Conservation (phyloP, 1,140 invertebrate species). For the Ganaspis sp. region DNA sequence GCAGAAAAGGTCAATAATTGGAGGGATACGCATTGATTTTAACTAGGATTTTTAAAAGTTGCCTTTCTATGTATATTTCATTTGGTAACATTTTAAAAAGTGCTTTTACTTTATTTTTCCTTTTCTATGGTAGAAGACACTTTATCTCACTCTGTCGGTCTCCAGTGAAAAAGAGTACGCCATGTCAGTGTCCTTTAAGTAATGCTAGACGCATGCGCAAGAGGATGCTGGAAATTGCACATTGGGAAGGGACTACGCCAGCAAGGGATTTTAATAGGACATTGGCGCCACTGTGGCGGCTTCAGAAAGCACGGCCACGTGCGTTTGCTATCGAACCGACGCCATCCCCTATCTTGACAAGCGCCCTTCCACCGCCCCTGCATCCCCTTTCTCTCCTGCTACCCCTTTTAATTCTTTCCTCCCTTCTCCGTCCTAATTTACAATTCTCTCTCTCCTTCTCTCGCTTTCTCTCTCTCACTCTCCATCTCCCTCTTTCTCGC, state of each 20-base stretch:
- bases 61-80: too few relatives aligned
- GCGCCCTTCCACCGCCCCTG: constrained; percentile 49
- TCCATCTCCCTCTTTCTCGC: constrained; percentile 34
- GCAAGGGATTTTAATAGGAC: constrained; percentile 66
- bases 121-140: too few relatives aligned
- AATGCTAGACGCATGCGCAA: constrained; percentile 66
- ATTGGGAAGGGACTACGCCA: constrained; percentile 37
- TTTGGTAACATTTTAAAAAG: too few relatives aligned
- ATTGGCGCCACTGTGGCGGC: constrained; percentile 73
- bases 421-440: constrained; percentile 41
- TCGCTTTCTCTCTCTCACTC: constrained; percentile 31
- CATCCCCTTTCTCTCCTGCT: constrained; percentile 31
- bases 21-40: too few relatives aligned
- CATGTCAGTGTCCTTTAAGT: constrained; percentile 75
- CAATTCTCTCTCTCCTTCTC: constrained; percentile 41
- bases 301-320: constrained; percentile 71
- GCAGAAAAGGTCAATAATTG: too few relatives aligned
- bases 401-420: constrained; percentile 39
- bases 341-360: constrained; percentile 61
- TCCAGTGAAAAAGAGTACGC: constrained; percentile 39
- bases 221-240: constrained; percentile 54
- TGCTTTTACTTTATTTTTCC: too few relatives aligned
- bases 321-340: constrained; percentile 73
- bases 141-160: background rate
- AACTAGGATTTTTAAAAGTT: too few relatives aligned